Evolutionary conservation across 2,113 vertebrate genomes (phyloP).

Genomic region (Riparia riparia): DNA sequence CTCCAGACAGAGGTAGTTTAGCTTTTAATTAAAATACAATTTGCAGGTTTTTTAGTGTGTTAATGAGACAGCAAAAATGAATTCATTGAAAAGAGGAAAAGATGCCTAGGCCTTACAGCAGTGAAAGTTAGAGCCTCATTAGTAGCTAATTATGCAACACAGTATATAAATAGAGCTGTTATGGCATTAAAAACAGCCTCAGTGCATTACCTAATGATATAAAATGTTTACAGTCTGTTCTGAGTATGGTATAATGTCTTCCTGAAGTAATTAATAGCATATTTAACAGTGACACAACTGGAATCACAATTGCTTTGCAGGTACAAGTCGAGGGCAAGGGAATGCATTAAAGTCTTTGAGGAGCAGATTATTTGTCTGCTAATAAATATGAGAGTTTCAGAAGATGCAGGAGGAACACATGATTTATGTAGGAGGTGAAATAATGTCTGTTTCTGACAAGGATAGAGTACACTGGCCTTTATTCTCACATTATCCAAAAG

Average conservation of each 20-base stretch:
- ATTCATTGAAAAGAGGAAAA: slow-evolving; percentile 64
- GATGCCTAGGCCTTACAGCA: slow-evolving; percentile 56
- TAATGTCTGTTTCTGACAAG: not conserved
- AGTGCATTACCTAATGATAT: slow-evolving; percentile 46
- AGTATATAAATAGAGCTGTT: slow-evolving; percentile 70
- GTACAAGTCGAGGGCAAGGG: slow-evolving; percentile 13
- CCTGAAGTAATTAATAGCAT: slow-evolving; percentile 56
- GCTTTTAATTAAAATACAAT: slow-evolving; percentile 73
- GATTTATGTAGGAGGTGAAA: not conserved
- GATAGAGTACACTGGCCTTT: not conserved
- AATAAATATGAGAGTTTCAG: not conserved
- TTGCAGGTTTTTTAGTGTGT: slow-evolving; percentile 57
- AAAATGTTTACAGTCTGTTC: slow-evolving; percentile 63
- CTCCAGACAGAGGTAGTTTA: slow-evolving; percentile 61
- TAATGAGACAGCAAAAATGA: slow-evolving; percentile 75
- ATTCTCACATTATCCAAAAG: not conserved
- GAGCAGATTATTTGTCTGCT: not conserved
- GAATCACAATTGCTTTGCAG: slow-evolving; percentile 35
- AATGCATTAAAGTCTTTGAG: not conserved
- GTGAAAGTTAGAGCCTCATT: slow-evolving; percentile 65
- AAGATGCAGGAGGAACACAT: not conserved
- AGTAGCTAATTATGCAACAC: slow-evolving; percentile 70
- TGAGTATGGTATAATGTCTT: slow-evolving; percentile 22
- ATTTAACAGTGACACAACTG: slow-evolving; percentile 29
- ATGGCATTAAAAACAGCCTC: slow-evolving; percentile 46